Base-by-base conservation (phyloP, 2,797 vertebrate genomes). In the Acipenser transmontanus region DNA sequence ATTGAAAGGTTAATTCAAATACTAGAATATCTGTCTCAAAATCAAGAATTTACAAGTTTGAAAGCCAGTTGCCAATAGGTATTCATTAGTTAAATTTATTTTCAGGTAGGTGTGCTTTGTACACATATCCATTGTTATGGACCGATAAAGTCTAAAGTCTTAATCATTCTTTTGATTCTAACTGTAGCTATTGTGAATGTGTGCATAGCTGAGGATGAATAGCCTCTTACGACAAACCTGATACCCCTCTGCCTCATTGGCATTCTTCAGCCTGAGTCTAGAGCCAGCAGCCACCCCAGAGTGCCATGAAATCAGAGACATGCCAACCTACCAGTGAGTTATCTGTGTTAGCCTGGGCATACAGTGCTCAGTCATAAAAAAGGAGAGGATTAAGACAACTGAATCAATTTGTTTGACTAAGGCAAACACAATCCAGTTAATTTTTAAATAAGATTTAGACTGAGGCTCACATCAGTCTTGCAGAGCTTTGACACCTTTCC, bases 371-470 rank as follows among this genome's bases (percentile, higher is more conserved):
- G 59, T 51, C 11, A 59, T 60, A 20, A 67, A 17, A 67, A 71
- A 66, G 61, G 20, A 65, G 70, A 62, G 71, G 73, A 72, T 72
- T 68, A 69, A 48, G 59, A 67, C 66, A 67, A 61, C 60, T 51
- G n/a, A 47, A 61, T 67, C 59, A 69, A 69, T 72, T 71, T 72
- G 69, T 72, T 75, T 75, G 73, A 68, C 70, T 67, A 68, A 67
- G 60, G 68, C 63, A 66, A 72, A 72, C 72, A 65, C 70, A 72
- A 70, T 75, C 71, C 71, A 72, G 72, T 75, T 75, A 71, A 72
- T 72, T 72, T 72, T 71, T 68, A 66, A 68, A 63, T 61, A 50
- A 62, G 62, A 69, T 67, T 68, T 71, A 69, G 69, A 69, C 69
- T 67, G 69, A 64, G 66, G 59, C 50, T 65, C 20, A n/a, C 17